Evolutionary conservation across 2,888 invertebrate genomes (phyloP), one percentile per base, ranked within the genome.

Genomic region (Choreutis nemorana): DNA sequence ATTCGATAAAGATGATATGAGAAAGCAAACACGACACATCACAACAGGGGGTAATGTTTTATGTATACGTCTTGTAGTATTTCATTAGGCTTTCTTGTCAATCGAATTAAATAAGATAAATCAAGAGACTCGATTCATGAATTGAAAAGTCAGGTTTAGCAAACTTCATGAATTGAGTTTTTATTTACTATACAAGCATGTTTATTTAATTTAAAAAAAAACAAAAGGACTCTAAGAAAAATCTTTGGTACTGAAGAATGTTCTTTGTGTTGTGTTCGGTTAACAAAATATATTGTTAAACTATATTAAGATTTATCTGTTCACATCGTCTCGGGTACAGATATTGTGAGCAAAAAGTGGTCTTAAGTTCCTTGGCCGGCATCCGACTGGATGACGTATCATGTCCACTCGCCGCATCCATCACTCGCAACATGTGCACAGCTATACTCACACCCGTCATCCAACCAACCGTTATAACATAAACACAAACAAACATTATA

Each of bases 1-100:
- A 49, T 41, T 51, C 54, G 55, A 63, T 61, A 54, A 58, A 61
- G 61, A 65, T 64, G 62, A 70, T 59, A 54, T 53, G 65, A 66
- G 65, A 65, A 68, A 62, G 54, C 58, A 57, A 61, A 53, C 52
- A 57, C 51, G 62, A 60, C 60, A 55, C 52, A 50, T 54, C 64
- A 37, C 70, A 41, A 51, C 62, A 49, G 72, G 73, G 50, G 70
- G 62, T 64, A 53, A 72, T 70, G 72, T 72, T 64, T 75, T 62
- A 72, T 73, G 66, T 56, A 67, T 42, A 50, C 43, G 42, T 44
- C 33, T 8, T 18, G 18, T 18, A 44, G 51, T 50, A 60, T 60
- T 58, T 59, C 54, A 62, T 66, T 62, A 56, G 47, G 44, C 45
- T 44, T 51, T 53, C 52, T 57, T 61, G 55, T 58, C 56, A 55